A percentile compares a stretch with the other conserved stretches of the same genome.
phyloP scores from a whole-genome alignment of 2,797 vertebrate species.

The Halcyon smyrnensis region DNA sequence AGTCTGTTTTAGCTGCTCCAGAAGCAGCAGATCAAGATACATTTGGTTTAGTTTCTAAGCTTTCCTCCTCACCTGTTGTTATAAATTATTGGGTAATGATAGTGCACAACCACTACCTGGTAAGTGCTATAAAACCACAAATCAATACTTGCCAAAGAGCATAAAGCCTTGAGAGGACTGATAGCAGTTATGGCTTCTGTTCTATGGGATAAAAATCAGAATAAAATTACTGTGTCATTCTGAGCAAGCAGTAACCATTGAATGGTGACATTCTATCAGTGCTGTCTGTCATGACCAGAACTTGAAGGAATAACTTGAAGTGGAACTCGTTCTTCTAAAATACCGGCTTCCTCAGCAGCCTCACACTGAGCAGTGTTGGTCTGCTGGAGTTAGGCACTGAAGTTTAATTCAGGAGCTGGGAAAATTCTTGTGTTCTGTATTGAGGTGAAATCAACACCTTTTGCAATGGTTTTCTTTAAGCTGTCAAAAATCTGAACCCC shows the following conservation, averaged over 20 bases:
- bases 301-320: not conserved
- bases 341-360: not conserved
- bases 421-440: not conserved
- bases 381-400: not conserved
- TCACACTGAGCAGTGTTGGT: not conserved
- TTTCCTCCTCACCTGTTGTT: constrained; percentile 3
- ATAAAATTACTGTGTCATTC: constrained; percentile 24
- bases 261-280: not conserved
- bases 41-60: not conserved
- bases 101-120: not conserved
- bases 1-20: not conserved
- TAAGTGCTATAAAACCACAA: not conserved
- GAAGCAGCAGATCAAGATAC: not conserved
- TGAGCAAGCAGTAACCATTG: constrained; percentile 23
- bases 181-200: not conserved
- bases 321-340: not conserved
- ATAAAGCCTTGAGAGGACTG: not conserved
- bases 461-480: not conserved
- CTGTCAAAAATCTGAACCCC: not conserved
- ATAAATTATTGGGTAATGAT: constrained; percentile 15
- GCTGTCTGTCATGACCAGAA: not conserved
- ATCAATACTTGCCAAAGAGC: not conserved
- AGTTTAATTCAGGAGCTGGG: not conserved
- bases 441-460: not conserved
- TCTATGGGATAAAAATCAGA: not conserved